Base-by-base conservation (phyloP, 2,797 vertebrate genomes). In the Tarsius wallacei region DNA sequence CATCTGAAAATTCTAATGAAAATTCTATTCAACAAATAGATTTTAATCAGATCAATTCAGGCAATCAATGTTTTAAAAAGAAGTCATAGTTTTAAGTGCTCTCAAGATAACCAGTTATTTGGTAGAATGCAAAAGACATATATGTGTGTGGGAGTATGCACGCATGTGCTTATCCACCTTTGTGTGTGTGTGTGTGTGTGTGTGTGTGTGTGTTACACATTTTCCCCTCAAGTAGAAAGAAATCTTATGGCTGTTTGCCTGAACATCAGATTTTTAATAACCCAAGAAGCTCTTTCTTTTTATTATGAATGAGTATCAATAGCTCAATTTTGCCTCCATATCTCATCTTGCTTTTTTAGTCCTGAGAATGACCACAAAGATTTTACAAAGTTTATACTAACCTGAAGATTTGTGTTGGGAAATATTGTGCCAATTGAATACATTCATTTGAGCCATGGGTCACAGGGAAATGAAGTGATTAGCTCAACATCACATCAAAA, bases 1-100 rank as follows among this genome's bases (percentile, higher is more conserved):
- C n/a, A 53, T n/a, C 70, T 95, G 61, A 15, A 77, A 80, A 91
- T 61, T 89, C 16, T 70, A 95, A 96, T 90, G 64, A 95, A 96
- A 96, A 87, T 10, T 15, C 14, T 95, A 70, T 55, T 93, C 90
- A 95, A 95, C 31, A 70, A 90, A 87, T 33, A 78, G 70, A 96
- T 83, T 94, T 96, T 96, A 95, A 91, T 61, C 88, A 36, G 33
- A 92, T 94, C 28, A 55, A 95, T 61, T 77, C 51, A 91, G 53
- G 59, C 16, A 76, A 68, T 51, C 28, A 2, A 77, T 84, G 74
- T 80, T 94, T 91, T 4, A 26, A 59, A 87, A 93, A 80, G 14
- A 2, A 81, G 71, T 42, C 31, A 84, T 42, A 90, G 6, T 78
- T 94, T 88, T 82, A 59, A 96, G 61, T 92, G 49, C 3, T 95